Evolutionary conservation across 2,797 vertebrate species (phyloP), one percentile per base, ranked within the genome.

Genomic region (Semotilus atromaculatus): DNA sequence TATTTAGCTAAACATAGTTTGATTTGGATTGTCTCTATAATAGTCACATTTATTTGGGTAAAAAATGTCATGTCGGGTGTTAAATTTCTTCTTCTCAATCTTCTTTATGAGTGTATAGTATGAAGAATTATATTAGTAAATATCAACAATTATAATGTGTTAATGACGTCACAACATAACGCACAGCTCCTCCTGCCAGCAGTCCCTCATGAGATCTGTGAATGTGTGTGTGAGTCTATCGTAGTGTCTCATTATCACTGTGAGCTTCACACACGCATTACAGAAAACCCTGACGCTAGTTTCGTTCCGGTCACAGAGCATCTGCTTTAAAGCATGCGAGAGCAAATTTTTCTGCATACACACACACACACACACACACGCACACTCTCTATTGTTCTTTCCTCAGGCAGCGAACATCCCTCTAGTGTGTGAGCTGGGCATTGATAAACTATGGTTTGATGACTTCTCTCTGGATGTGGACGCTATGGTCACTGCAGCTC

Each of bases 391-490:
- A 23, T 84, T 36, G 89, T 84, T 92, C 31, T 91, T 89, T 91
- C 86, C 76, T 77, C 94, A 99, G 98, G 97, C 97, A 86, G 97
- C 97, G 84, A 99, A 96, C 92, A 98, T 99, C 86, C 98, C 98
- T 82, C 94, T 97, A 89, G 98, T 97, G 90, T 97, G 96, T 77
- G 98, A 99, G 92, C 95, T 99, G 92, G 96, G 97, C 93, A 99
- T 99, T 53, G 97, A 96, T 73, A 95, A 97, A 90, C 96, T 99
- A 90, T 97, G 97, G 91, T 99, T 99, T 91, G 97, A 99, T 89
- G 98, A 99, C 93, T 99, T 99, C 93, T 99, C 98, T 1, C 95
- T 99, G 75, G 98, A 99, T 8, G 95, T 97, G 31, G 98, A 99
- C 29, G 97, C 97, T 92, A 99, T 99, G 98, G 97, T 99, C 91